phyloP scores from a whole-genome alignment of 2,113 vertebrate species.

The Boleophthalmus pectinirostris region DNA sequence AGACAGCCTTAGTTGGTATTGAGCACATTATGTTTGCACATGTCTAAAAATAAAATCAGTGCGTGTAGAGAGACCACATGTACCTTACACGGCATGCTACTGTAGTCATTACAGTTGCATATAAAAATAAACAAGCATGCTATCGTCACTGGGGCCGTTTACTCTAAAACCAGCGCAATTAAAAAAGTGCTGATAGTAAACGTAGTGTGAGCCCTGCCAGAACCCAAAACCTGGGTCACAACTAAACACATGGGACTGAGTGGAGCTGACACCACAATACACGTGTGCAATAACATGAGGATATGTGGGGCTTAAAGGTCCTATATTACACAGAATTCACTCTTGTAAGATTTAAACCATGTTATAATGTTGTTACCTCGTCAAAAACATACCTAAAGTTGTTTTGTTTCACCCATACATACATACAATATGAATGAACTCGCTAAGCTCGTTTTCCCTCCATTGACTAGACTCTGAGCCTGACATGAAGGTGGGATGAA shows the following conservation, averaged over 20 bases:
- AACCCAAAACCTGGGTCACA: constrained; percentile 63
- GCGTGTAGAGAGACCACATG: constrained; percentile 10
- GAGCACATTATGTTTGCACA: constrained; percentile 24
- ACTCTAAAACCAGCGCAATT: constrained; percentile 61
- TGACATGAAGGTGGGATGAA: too few species aligned
- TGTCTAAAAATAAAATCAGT: constrained; percentile 22
- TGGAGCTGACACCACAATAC: neutral
- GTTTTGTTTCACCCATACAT: too few species aligned
- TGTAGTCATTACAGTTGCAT: constrained; percentile 49
- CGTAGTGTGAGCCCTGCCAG: constrained; percentile 64
- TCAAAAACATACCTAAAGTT: too few species aligned
- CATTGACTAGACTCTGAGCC: too few species aligned
- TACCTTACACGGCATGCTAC: constrained; percentile 39
- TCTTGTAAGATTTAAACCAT: too few species aligned
- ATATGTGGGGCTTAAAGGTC: too few species aligned
- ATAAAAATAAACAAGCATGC: constrained; percentile 70
- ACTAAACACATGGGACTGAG: constrained; percentile 34
- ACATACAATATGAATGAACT: too few species aligned
- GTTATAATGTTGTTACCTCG: too few species aligned
- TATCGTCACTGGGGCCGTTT: constrained; percentile 62
- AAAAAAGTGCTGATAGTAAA: constrained; percentile 72
- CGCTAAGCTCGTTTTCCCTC: too few species aligned
- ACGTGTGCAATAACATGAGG: too few species aligned
- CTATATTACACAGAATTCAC: too few species aligned
- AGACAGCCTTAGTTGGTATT: constrained; percentile 10